Evolutionary conservation across 2,113 vertebrate genomes (phyloP).

Genomic region (Micromys minutus): DNA sequence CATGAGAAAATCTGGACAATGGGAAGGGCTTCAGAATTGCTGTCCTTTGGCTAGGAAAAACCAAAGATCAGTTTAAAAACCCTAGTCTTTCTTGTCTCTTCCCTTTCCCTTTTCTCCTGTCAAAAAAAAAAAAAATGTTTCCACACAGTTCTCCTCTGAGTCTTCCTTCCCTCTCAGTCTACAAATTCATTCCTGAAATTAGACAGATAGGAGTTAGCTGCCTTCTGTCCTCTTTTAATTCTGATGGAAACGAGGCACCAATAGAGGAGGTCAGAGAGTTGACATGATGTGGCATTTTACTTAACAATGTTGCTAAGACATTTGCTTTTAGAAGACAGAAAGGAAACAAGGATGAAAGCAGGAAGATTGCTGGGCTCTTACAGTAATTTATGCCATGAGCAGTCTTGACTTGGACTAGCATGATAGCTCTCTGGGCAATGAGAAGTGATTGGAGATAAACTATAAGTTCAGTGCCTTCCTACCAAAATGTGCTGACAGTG

Average conservation of each 20-base stretch:
- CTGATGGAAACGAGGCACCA: not conserved
- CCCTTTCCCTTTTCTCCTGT: not conserved
- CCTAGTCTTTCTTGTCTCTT: no score
- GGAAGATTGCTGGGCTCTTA: not conserved
- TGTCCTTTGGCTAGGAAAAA: not conserved
- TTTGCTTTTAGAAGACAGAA: not conserved
- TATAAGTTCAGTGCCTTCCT: not conserved
- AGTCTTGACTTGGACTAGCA: not conserved
- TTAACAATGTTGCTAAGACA: not conserved
- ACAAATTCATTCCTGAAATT: not conserved
- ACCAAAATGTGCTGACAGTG: not conserved
- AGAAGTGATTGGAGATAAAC: not conserved
- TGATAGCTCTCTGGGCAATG: not conserved
- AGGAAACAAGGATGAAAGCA: not conserved
- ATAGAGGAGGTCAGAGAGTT: not conserved
- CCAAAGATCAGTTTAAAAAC: not conserved
- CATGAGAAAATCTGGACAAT: not conserved
- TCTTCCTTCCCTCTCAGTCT: not conserved
- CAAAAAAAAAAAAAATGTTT: not conserved
- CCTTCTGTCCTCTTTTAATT: not conserved
- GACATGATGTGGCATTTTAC: not conserved
- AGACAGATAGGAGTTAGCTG: not conserved
- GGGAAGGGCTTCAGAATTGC: not conserved
- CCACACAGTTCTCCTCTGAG: not conserved
- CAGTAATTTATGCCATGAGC: not conserved